Evolutionary conservation across 92 coral and sea anemone species (phyloP).

Genomic region (Porites lobata): DNA sequence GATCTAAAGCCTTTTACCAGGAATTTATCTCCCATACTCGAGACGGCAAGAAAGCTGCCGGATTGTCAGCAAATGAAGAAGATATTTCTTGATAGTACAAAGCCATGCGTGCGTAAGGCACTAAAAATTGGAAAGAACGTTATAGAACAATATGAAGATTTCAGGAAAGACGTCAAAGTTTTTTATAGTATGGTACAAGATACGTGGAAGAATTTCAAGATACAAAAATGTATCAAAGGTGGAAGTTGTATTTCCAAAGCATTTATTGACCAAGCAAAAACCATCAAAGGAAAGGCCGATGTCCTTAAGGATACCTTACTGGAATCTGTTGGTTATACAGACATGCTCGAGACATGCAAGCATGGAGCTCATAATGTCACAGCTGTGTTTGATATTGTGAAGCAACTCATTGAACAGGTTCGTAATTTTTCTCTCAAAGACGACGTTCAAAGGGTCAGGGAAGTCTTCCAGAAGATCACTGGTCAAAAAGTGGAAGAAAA

Average conservation of each 20-base stretch:
- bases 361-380: constrained; percentile 78
- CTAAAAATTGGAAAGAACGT: constrained; percentile 73
- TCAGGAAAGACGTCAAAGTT: constrained; percentile 76
- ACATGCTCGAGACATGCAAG: constrained; percentile 81
- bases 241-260: constrained; percentile 87
- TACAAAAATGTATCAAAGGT: constrained; percentile 87
- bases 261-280: constrained; percentile 88
- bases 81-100: constrained; percentile 77
- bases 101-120: constrained; percentile 85
- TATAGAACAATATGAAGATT: constrained; percentile 74
- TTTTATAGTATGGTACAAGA: constrained; percentile 88
- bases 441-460: constrained; percentile 87
- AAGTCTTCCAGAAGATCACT: constrained; percentile 78
- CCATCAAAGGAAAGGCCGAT: constrained; percentile 72
- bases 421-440: constrained; percentile 88
- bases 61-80: constrained; percentile 77
- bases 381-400: constrained; percentile 75
- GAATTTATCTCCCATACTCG: constrained; percentile 83
- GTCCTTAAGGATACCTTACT: constrained; percentile 56
- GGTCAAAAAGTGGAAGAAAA: constrained; percentile 70
- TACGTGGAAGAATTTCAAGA: constrained; percentile 84
- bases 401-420: constrained; percentile 79
- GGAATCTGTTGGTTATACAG: constrained; percentile 86
- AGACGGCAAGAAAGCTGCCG: constrained; percentile 83
- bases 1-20: constrained; percentile 88